phyloP scores from a whole-genome alignment of 2,888 invertebrate genomes.

The Nasonia oneida region DNA sequence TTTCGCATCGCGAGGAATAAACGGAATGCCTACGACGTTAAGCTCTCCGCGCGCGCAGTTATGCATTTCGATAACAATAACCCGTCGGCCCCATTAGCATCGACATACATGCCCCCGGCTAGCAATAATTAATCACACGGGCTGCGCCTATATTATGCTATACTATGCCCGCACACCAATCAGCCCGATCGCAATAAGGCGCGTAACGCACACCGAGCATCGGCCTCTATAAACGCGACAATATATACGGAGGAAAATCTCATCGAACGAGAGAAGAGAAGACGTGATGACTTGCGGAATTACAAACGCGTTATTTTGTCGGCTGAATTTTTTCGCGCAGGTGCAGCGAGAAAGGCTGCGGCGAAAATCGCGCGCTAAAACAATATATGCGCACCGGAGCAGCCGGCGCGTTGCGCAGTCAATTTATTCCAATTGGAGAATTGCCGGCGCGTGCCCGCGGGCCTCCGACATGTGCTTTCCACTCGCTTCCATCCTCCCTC shows the following conservation, averaged over 20 bases:
- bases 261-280: no score
- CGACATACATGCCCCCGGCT: neutral
- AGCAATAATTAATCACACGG: neutral
- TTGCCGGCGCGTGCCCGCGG: conserved; percentile 48
- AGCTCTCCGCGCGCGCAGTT: neutral
- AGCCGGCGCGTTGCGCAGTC: conserved; percentile 36
- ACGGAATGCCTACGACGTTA: neutral
- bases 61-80: neutral
- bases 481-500: conserved; percentile 13
- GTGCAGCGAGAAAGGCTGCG: neutral
- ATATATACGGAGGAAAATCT: no score
- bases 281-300: neutral
- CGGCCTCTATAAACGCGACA: no score
- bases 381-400: conserved; percentile 38
- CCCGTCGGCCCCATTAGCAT: neutral
- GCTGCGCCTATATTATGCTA: neutral
- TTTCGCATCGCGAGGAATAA: neutral
- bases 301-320: neutral
- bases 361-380: conserved; percentile 15
- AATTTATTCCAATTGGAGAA: conserved; percentile 62
- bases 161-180: neutral
- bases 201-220: no score
- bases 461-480: conserved; percentile 13
- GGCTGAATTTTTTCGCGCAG: neutral
- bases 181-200: no score